Percentiles rank a stretch among this genome's conserved stretches.
Evolutionary conservation across 2,888 invertebrate genomes (phyloP).

Genomic region (Smittia aterrima): DNA sequence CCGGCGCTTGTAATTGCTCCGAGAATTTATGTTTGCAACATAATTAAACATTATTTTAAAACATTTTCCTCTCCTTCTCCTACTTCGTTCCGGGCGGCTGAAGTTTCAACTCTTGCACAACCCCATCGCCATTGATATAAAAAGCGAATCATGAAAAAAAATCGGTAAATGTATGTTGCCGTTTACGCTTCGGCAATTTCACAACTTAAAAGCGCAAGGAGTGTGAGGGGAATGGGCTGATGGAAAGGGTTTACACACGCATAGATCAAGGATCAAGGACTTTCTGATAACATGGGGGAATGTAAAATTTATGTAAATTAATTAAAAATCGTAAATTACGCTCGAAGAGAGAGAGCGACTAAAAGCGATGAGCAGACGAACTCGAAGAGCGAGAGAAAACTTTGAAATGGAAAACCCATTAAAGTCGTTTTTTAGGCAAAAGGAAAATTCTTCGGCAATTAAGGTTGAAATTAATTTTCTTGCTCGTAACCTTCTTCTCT

Average conservation of each 20-base stretch:
- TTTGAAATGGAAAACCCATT: slow-evolving; percentile 4
- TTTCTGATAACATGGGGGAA: not conserved
- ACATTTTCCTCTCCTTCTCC: not conserved
- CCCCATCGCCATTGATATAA: not conserved
- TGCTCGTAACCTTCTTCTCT: not conserved
- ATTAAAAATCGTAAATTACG: slow-evolving; percentile 41
- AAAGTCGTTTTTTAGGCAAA: slow-evolving; percentile 19
- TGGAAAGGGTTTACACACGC: slow-evolving; percentile 26
- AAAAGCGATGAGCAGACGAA: not conserved
- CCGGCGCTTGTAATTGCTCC: slow-evolving; percentile 30
- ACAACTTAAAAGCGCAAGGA: not conserved
- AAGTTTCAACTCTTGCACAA: not conserved
- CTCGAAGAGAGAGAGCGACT: not conserved
- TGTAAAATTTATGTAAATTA: slow-evolving; percentile 40
- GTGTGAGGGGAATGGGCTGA: not conserved
- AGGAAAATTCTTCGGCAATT: slow-evolving; percentile 23
- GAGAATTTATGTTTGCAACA: slow-evolving; percentile 40
- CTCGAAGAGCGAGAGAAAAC: not conserved
- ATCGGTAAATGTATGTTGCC: slow-evolving; percentile 12
- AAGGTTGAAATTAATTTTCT: slow-evolving; percentile 19
- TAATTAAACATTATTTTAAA: slow-evolving; percentile 40
- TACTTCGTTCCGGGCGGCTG: not conserved
- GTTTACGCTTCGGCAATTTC: not conserved
- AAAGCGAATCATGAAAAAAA: not conserved
- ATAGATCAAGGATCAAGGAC: slow-evolving; percentile 41